A percentile compares a stretch with the other conserved stretches of the same genome.
Evolutionary conservation across 2,888 invertebrate genomes (phyloP).

Genomic region (Ariolimax columbianus): DNA sequence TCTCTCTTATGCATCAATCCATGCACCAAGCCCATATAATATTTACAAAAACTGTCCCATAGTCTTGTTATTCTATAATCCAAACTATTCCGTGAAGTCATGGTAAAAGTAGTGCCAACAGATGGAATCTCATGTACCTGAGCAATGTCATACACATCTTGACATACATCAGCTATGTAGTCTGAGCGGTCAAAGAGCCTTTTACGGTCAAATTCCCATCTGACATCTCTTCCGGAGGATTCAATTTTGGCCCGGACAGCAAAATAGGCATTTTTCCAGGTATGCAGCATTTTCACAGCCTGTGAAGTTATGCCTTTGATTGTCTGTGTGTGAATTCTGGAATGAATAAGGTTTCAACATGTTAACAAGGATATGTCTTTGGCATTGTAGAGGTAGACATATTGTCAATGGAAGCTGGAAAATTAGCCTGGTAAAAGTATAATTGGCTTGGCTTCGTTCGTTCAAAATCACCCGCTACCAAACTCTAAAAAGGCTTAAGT

Average conservation of each 20-base stretch:
- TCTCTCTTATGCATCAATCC: too few relatives aligned
- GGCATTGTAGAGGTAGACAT: too few relatives aligned
- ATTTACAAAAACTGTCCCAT: too few relatives aligned
- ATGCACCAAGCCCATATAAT: too few relatives aligned
- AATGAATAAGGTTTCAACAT: not conserved
- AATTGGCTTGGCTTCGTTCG: too few relatives aligned
- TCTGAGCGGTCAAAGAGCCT: conserved; percentile 89
- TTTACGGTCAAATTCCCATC: conserved; percentile 93
- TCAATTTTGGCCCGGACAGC: conserved; percentile 89
- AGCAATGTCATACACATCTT: conserved; percentile 87
- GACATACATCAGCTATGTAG: conserved; percentile 88
- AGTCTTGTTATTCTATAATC: too few relatives aligned
- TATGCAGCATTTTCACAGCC: conserved; percentile 85
- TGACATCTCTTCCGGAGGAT: conserved; percentile 87
- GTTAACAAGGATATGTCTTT: too few relatives aligned
- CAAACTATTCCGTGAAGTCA: too few relatives aligned
- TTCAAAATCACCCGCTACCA: too few relatives aligned
- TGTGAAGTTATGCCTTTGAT: conserved; percentile 78
- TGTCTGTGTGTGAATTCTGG: conserved; percentile 32
- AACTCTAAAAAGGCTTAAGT: too few relatives aligned
- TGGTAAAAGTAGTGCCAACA: not conserved
- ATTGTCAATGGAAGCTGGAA: too few relatives aligned
- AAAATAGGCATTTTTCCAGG: conserved; percentile 87
- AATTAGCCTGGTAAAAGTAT: too few relatives aligned
- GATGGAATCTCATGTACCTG: conserved; percentile 80